These are phyloP conservation scores for Muscicapa striata DNA, from an alignment of 2,797 vertebrate species.

Conservation along the genomic window DNA sequence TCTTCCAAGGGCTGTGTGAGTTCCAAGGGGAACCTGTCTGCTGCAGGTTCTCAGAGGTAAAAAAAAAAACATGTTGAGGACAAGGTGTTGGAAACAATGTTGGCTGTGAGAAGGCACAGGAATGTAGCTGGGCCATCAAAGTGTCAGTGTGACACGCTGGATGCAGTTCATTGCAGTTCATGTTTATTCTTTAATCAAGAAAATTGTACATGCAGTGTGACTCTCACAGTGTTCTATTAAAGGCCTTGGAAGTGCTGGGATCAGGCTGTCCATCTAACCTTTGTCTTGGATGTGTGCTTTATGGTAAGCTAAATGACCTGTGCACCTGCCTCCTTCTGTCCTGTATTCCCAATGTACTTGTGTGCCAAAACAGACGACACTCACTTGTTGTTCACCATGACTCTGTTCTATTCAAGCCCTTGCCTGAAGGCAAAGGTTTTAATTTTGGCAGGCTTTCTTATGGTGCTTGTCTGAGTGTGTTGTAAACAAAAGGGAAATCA, in stretches of 20 bases:
- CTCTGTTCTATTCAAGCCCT: background rate
- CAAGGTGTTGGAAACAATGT: background rate
- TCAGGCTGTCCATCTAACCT: background rate
- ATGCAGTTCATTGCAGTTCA: background rate
- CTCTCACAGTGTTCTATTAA: background rate
- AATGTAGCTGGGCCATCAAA: background rate
- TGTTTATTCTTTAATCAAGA: conserved; percentile 36
- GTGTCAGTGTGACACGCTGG: background rate
- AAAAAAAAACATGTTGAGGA: background rate
- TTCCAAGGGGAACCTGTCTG: background rate
- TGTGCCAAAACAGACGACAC: background rate
- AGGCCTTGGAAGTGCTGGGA: background rate
- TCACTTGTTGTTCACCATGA: background rate
- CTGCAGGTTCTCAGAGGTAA: background rate
- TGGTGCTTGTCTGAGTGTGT: background rate
- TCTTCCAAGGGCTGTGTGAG: background rate
- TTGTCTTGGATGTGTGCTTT: background rate
- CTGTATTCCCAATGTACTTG: rapidly evolving
- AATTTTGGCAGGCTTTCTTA: background rate
- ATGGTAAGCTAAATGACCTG: background rate
- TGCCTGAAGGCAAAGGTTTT: background rate
- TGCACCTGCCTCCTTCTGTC: background rate
- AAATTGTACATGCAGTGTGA: background rate
- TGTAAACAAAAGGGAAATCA: background rate
- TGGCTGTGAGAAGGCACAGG: background rate